phyloP scores from a whole-genome alignment of 2,888 invertebrate genomes.

The Tenthredo distinguenda region DNA sequence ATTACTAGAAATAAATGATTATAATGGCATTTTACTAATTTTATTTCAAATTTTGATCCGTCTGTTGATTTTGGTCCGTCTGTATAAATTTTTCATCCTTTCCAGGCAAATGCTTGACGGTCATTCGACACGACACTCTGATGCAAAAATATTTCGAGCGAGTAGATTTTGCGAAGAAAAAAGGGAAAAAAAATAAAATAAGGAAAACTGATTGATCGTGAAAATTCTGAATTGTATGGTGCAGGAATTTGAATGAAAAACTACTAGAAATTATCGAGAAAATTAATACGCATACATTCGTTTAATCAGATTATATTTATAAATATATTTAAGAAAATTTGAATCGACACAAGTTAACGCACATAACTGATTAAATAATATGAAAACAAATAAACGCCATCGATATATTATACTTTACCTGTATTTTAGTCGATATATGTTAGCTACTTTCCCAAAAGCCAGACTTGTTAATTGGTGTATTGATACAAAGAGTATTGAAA shows the following conservation, averaged over 20 bases:
- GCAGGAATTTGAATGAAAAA: not conserved
- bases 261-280: not conserved
- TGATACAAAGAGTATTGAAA: not conserved
- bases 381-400: not conserved
- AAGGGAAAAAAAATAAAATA: not conserved
- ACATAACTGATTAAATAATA: not conserved
- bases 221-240: not conserved
- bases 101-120: not conserved
- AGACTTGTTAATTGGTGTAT: constrained; percentile 37
- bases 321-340: not conserved
- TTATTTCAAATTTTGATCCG: not conserved
- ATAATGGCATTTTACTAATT: not conserved
- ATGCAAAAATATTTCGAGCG: not conserved
- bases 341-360: constrained; percentile 55
- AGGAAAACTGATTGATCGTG: not conserved
- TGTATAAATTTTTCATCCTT: not conserved
- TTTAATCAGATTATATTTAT: not conserved
- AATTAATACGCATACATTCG: constrained; percentile 30
- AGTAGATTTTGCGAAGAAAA: not conserved
- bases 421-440: constrained; percentile 45
- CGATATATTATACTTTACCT: constrained; percentile 40
- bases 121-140: not conserved
- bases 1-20: constrained; percentile 60
- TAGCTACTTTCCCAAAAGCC: constrained; percentile 33
- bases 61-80: not conserved